Base-by-base conservation (phyloP, 2,888 invertebrate species). In the Allacma fusca region DNA sequence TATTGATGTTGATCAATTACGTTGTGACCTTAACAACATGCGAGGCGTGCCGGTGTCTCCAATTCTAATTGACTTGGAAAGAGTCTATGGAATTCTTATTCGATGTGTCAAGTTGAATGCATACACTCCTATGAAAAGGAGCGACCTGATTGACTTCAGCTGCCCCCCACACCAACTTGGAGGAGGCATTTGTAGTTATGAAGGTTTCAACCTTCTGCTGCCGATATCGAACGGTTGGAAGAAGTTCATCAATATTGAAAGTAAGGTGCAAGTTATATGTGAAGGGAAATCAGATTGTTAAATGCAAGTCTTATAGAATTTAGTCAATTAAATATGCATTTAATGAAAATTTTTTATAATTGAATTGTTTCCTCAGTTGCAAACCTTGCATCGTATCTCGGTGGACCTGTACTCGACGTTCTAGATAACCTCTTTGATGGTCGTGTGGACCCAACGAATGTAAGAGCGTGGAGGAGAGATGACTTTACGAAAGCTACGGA, bases 191-290 rank as follows among this genome's bases (percentile, higher is more conserved):
- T 40, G 73, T 1, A 73, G 62, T n/a, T 79, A 76, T 44, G 21
- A 24, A 1, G 79, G 79, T 5, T 79, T 70, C 29, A 74, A 75
- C 28, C 43, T 65, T 5, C 73, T 77, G 24, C 57, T 76, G n/a
- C 76, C 77, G 1, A 77, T 79, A 4, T 44, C 74, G 0, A 79
- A 79, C 40, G 79, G 79, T 1, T 79, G 79, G 79, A 79, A 77
- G 59, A 76, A 76, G 23, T 79, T 76, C 64, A 43, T 79, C 28
- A 79, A 79, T 43, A 76, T 79, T 21, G 77, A 77, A 44, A 77
- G 79, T 79, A 67, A 50, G 70, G 19, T 68, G 1, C n/a, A n/a
- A n/a, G n/a, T n/a, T n/a, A n/a, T n/a, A n/a, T n/a, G n/a, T n/a
- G n/a, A n/a, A n/a, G n/a, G n/a, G n/a, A n/a, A n/a, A n/a, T n/a